phyloP scores from a whole-genome alignment of 2,113 vertebrate species.

The Egretta garzetta region DNA sequence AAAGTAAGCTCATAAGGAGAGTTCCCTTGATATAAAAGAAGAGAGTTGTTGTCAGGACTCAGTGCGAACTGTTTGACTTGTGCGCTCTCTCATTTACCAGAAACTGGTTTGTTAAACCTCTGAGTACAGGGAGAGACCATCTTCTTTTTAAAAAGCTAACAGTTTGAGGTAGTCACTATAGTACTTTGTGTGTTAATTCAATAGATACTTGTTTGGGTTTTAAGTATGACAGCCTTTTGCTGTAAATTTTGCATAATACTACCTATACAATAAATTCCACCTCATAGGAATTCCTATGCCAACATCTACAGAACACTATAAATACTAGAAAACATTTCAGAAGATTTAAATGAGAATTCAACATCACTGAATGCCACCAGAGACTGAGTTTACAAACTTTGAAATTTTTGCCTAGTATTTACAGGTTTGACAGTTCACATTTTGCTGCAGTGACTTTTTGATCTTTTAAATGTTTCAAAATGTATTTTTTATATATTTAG shows the following conservation, averaged over 20 bases:
- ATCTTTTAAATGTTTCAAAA: neutral
- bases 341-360: neutral
- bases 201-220: neutral
- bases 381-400: neutral
- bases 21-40: constrained; percentile 44
- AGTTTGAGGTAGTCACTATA: neutral
- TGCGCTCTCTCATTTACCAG: neutral
- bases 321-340: neutral
- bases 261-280: constrained; percentile 1
- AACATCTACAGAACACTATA: neutral
- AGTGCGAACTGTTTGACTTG: neutral
- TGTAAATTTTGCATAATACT: neutral
- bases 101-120: neutral
- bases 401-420: neutral
- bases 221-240: neutral
- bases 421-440: neutral
- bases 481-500: neutral
- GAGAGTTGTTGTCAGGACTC: constrained; percentile 27
- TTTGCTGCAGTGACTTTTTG: neutral
- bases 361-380: neutral
- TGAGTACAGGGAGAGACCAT: neutral
- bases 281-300: neutral
- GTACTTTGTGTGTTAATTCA: neutral
- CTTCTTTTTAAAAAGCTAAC: neutral
- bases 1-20: constrained; percentile 46